Base-by-base conservation (phyloP, 2,797 vertebrate species). In the Malacoctenus gilli region DNA sequence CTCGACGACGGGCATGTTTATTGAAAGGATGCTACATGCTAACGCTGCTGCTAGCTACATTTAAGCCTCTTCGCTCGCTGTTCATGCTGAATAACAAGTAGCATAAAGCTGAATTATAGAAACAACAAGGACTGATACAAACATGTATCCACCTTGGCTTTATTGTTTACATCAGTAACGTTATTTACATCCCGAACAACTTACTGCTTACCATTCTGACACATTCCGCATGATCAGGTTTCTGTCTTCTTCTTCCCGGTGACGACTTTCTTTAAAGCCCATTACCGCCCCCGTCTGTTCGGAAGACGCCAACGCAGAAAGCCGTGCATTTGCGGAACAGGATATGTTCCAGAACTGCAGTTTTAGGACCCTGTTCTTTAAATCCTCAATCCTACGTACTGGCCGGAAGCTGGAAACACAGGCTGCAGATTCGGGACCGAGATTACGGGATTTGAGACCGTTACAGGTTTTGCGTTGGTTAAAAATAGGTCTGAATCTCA, bases 201-300 rank as follows among this genome's bases (percentile, higher is more conserved):
- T 15, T 7, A 1, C n/a, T 21, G 4, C 16, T 86, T 83, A 88
- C 84, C 79, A 80, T 81, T 58, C 41, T 78, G 46, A 32, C 57
- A 42, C 50, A 43, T 20, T 28, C 59, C 12, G 69, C 56, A 75
- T 84, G 68, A 74, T 77, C 72, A 30, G 14, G 19, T 30, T 40
- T 16, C 30, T 68, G 41, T n/a, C 38, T 43, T 4, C 13, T 5
- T 30, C 5, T 37, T 47, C 38, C 32, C n/a, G n/a, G n/a, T n/a
- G n/a, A n/a, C n/a, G n/a, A n/a, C n/a, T n/a, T n/a, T 28, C 25
- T 1, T 14, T 10, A 1, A 1, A 5, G 1, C 0, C 13, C 25
- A 13, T 3, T 50, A 49, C 3, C 22, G 59, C 74, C 76, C 18
- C 48, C 70, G 21, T 0, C 36, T 15, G 77, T 1, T 1, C 4